A percentile compares a stretch with the other conserved stretches of the same genome.
Conservation (phyloP, 2,888 invertebrate species). For the Xanthorhoe spadicearia region DNA sequence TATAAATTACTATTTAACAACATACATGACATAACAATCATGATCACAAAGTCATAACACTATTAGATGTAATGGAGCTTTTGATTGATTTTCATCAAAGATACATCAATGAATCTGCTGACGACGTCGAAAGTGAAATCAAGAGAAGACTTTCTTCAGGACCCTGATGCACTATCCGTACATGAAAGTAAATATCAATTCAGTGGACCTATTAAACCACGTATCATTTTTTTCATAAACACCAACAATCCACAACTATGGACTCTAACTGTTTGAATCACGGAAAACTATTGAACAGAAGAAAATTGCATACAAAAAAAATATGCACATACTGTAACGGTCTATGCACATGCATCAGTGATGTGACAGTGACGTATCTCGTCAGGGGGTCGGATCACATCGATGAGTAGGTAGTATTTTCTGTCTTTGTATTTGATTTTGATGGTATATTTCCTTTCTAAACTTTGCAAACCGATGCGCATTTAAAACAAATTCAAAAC, state of each 20-base stretch:
- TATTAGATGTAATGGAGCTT: no score
- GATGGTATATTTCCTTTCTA: not conserved
- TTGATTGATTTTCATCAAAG: no score
- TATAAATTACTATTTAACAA: no score
- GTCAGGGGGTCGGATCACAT: not conserved
- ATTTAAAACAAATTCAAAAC: no score
- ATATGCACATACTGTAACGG: constrained; percentile 62
- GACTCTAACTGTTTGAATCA: constrained; percentile 60
- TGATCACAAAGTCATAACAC: no score
- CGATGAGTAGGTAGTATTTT: not conserved
- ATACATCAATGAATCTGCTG: not conserved
- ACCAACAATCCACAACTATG: constrained; percentile 54
- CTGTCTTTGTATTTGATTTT: not conserved
- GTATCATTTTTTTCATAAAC: constrained; percentile 52
- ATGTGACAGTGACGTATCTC: not conserved
- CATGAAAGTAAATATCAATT: constrained; percentile 79
- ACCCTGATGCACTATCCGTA: constrained; percentile 46
- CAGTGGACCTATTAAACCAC: constrained; percentile 62
- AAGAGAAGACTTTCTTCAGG: not conserved
- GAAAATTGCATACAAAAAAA: constrained; percentile 75
- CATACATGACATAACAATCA: no score
- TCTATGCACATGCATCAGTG: not conserved
- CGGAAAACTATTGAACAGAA: constrained; percentile 65
- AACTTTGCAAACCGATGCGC: not conserved
- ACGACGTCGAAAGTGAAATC: constrained; percentile 18